Percentiles rank a stretch among this genome's conserved stretches.
These are phyloP conservation scores for Macaria notata DNA, from an alignment of 2,888 invertebrate genomes.

Conservation along the genomic window DNA sequence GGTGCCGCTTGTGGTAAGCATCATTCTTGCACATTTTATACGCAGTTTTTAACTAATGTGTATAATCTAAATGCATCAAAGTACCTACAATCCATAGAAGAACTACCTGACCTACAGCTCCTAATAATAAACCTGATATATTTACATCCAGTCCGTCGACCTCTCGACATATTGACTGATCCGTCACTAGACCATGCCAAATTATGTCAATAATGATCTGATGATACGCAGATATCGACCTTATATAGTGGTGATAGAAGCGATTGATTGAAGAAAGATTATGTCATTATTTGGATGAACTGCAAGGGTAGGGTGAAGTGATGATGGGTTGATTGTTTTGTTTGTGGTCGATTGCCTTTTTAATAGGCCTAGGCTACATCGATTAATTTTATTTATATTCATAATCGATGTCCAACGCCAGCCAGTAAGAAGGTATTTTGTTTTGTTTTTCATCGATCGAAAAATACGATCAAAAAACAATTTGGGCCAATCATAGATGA, in stretches of 20 bases:
- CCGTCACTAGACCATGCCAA: constrained; percentile 31
- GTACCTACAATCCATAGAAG: constrained; percentile 1
- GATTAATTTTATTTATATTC: too few relatives aligned
- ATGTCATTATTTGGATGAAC: constrained; percentile 1
- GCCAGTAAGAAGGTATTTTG: too few relatives aligned
- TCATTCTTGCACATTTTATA: too few relatives aligned
- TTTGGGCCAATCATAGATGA: too few relatives aligned
- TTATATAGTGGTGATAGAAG: constrained; percentile 2
- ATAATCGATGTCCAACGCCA: too few relatives aligned
- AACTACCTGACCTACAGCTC: constrained; percentile 29
- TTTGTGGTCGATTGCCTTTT: not conserved
- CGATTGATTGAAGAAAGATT: not conserved
- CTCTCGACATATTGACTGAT: constrained; percentile 35
- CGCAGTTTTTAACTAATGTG: too few relatives aligned
- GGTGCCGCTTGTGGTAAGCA: too few relatives aligned
- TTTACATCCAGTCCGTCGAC: constrained; percentile 36
- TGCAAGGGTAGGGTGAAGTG: constrained; percentile 4
- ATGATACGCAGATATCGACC: constrained; percentile 6
- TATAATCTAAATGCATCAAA: not conserved
- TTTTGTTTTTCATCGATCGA: too few relatives aligned
- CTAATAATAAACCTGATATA: constrained; percentile 29
- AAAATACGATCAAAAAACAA: too few relatives aligned
- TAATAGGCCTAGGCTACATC: too few relatives aligned
- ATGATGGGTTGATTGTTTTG: not conserved
- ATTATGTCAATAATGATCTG: constrained; percentile 23